Conservation (phyloP, 2,113 vertebrate genomes). For the Myiopsitta monachus region DNA sequence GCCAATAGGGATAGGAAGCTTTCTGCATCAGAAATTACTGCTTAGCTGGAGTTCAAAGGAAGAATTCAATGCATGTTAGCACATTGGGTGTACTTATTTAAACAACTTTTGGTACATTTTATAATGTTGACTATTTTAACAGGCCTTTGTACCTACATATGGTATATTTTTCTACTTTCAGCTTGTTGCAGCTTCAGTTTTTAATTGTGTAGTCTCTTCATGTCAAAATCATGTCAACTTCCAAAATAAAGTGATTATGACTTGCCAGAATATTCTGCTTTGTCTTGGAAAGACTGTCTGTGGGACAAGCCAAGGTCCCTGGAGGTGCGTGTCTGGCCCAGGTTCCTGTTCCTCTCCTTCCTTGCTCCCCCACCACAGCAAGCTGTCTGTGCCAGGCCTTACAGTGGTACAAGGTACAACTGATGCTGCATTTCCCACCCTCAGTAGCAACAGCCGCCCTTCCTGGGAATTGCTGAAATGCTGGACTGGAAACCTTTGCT, state of each 20-base stretch:
- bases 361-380: fast-evolving
- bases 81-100: not conserved
- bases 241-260: constrained; percentile 43
- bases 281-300: not conserved
- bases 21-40: constrained; percentile 44
- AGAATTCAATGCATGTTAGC: not conserved
- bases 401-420: fast-evolving
- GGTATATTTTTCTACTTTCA: constrained; percentile 62
- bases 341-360: not conserved
- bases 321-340: not conserved
- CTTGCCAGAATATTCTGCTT: not conserved
- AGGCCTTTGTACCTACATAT: constrained; percentile 35
- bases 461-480: not conserved
- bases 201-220: not conserved
- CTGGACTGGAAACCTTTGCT: not conserved
- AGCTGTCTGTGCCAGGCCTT: fast-evolving
- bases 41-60: not conserved
- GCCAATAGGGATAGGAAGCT: not conserved
- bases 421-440: not conserved
- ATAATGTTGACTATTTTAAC: not conserved
- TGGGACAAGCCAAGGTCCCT: not conserved
- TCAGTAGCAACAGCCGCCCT: not conserved
- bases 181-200: constrained; percentile 38
- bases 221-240: not conserved
- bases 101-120: constrained; percentile 47